Percentiles rank a stretch among this genome's conserved stretches.
phyloP scores from a whole-genome alignment of 1,140 invertebrate genomes.

The Andricus grossulariae region DNA sequence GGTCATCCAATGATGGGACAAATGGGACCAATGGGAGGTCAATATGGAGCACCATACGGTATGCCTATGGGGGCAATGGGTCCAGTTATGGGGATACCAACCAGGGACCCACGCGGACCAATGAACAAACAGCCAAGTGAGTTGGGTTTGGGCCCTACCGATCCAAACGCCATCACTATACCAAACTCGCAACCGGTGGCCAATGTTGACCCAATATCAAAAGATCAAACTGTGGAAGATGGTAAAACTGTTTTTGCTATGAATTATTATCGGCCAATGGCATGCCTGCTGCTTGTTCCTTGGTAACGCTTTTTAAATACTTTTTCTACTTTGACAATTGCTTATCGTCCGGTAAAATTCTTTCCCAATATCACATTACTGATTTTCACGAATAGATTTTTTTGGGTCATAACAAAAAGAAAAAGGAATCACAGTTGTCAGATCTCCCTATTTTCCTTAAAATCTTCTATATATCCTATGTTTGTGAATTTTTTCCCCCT shows the following conservation, averaged over 20 bases:
- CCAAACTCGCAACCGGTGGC: slow-evolving; percentile 69
- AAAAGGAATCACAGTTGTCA: too few relatives aligned
- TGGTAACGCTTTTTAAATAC: slow-evolving; percentile 28
- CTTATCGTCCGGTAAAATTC: slow-evolving; percentile 1
- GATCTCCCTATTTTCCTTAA: too few relatives aligned
- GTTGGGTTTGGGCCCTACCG: slow-evolving; percentile 79
- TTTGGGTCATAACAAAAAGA: background rate
- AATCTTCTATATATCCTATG: too few relatives aligned
- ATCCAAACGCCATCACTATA: slow-evolving; percentile 73
- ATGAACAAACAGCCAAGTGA: slow-evolving; percentile 86
- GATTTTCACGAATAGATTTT: background rate
- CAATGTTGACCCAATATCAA: slow-evolving; percentile 77
- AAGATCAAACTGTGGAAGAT: slow-evolving; percentile 82
- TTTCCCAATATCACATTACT: background rate
- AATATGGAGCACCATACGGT: slow-evolving; percentile 72
- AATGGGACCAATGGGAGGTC: slow-evolving; percentile 75
- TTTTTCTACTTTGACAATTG: slow-evolving; percentile 34
- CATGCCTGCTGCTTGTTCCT: slow-evolving; percentile 62
- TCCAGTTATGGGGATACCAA: slow-evolving; percentile 73
- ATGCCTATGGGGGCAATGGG: slow-evolving; percentile 79
- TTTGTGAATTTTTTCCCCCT: too few relatives aligned
- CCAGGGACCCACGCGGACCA: slow-evolving; percentile 71
- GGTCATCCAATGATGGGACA: slow-evolving; percentile 77
- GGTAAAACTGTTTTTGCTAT: slow-evolving; percentile 77
- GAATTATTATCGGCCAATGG: slow-evolving; percentile 62